phyloP scores from a whole-genome alignment of 2,113 vertebrate genomes.

The Lampris megalopsis region DNA sequence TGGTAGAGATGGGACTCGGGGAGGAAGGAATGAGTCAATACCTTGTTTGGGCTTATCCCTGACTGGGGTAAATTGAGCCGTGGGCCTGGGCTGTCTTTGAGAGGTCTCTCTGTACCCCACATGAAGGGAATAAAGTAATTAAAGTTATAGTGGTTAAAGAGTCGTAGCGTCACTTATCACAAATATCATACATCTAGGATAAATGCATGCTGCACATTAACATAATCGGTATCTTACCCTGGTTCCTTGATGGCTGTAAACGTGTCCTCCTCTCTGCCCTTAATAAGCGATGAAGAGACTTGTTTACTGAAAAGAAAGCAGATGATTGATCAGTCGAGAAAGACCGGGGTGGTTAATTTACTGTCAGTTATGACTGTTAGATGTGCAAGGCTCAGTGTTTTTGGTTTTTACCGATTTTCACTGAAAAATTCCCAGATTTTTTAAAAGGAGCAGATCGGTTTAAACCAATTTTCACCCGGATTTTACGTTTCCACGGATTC shows the following conservation, averaged over 20 bases:
- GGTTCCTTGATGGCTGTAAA: constrained; percentile 39
- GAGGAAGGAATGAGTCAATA: constrained; percentile 34
- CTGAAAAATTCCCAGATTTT: too few relatives aligned
- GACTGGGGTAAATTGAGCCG: constrained; percentile 42
- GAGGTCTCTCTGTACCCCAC: constrained; percentile 36
- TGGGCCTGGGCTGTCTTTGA: constrained; percentile 29
- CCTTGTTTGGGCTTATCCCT: constrained; percentile 62
- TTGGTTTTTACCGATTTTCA: too few relatives aligned
- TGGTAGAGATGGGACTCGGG: neutral
- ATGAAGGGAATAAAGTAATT: neutral
- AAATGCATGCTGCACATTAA: neutral
- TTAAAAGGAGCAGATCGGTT: too few relatives aligned
- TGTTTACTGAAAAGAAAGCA: constrained; percentile 63
- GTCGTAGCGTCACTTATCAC: neutral
- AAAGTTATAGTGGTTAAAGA: neutral
- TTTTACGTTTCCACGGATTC: too few relatives aligned
- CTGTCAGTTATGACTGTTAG: neutral
- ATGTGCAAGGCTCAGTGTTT: neutral
- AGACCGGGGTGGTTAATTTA: neutral
- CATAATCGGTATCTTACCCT: constrained; percentile 33
- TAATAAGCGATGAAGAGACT: constrained; percentile 34
- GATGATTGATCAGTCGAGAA: neutral
- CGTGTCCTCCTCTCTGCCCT: constrained; percentile 49
- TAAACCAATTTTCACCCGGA: too few relatives aligned
- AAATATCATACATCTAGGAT: neutral